Percentiles rank a stretch among this genome's conserved stretches.
These are phyloP conservation scores for Calidris pugnax DNA, from an alignment of 2,113 vertebrate genomes.

Conservation along the genomic window DNA sequence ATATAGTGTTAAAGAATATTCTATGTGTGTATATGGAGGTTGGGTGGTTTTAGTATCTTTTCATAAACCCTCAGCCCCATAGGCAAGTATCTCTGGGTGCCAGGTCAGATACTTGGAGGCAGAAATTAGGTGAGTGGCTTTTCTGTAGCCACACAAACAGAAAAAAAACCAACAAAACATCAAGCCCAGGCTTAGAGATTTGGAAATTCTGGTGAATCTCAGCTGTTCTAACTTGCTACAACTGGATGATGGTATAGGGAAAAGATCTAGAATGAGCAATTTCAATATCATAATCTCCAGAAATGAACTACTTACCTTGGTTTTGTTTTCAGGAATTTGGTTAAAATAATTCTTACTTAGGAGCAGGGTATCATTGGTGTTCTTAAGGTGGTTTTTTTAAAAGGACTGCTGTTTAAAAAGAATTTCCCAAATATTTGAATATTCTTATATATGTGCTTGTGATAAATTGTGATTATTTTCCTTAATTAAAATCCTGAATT, in stretches of 20 bases:
- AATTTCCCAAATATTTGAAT: neutral
- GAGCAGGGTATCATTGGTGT: neutral
- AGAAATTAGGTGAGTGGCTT: neutral
- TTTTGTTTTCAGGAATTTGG: neutral
- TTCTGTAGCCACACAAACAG: neutral
- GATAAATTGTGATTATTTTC: neutral
- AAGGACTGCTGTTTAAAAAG: neutral
- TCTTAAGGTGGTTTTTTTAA: neutral
- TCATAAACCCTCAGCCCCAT: neutral
- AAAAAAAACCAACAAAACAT: accelerated
- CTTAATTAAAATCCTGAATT: neutral
- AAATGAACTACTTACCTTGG: neutral
- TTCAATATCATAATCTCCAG: neutral
- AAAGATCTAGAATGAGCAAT: neutral
- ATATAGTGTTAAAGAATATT: neutral
- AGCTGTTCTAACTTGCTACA: neutral
- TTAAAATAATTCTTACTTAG: neutral
- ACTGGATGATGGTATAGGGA: neutral
- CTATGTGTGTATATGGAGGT: accelerated
- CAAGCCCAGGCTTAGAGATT: neutral
- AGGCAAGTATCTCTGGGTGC: neutral
- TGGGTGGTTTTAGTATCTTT: neutral
- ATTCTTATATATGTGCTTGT: neutral
- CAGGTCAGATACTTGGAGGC: neutral
- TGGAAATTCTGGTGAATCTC: neutral